Conservation (phyloP, 2,797 vertebrate genomes). For the Tiaroga cobitis region DNA sequence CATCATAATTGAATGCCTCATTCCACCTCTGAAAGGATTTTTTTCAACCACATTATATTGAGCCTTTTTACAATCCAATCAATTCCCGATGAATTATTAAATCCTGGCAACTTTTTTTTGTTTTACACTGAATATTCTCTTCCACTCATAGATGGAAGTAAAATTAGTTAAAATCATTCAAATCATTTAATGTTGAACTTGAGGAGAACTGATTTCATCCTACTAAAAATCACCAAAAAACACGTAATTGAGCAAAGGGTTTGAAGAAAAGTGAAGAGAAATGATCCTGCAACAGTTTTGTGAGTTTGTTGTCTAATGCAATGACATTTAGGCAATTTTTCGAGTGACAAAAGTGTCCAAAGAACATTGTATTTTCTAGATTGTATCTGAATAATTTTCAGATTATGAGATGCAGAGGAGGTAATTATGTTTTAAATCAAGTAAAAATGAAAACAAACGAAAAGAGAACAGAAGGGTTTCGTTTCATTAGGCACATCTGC, state of each 20-base stretch:
- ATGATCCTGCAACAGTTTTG: not conserved
- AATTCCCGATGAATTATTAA: not conserved
- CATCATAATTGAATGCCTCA: not conserved
- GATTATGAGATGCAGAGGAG: not conserved
- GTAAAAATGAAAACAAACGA: not conserved
- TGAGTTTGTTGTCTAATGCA: not conserved
- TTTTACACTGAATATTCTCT: not conserved
- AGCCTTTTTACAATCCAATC: not conserved
- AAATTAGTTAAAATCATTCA: no score
- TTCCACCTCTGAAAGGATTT: not conserved
- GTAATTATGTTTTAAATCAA: conserved; percentile 1
- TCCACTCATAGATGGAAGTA: not conserved
- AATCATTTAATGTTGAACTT: not conserved
- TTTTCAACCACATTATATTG: not conserved
- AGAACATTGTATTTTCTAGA: not conserved
- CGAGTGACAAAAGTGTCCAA: not conserved
- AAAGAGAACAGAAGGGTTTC: not conserved
- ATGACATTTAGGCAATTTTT: not conserved
- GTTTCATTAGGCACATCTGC: conserved; percentile 37
- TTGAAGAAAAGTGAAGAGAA: not conserved
- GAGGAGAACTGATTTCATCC: not conserved
- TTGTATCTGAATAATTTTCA: not conserved
- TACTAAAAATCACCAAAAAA: not conserved
- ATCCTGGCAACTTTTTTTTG: not conserved
- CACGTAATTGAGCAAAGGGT: not conserved